Evolutionary conservation across 1,140 invertebrate genomes (phyloP), one percentile per base, ranked within the genome.

Genomic region (Saccostrea echinata): DNA sequence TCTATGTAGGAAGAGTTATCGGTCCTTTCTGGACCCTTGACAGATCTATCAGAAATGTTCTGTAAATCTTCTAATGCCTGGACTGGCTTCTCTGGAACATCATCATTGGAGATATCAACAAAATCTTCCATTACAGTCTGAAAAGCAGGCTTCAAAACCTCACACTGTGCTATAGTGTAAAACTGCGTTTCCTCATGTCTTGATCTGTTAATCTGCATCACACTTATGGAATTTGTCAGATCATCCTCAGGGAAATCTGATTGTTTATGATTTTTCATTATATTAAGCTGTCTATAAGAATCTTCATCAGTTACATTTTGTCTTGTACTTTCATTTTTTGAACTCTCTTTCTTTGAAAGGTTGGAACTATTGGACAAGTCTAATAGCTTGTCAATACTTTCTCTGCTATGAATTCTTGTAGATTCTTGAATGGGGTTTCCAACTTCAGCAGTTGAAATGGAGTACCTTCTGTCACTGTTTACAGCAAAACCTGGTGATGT

Each of bases 341-440:
- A 30, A 43, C 71, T 64, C 13, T 30, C 68, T 76, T 76, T 33
- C 9, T 27, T 1, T 13, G 27, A 30, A 3, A 9, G 68, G 1
- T 30, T 76, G 68, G 68, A 76, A 30, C 27, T 27, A 4, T 16
- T 33, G 24, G 68, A 76, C 27, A 30, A 16, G 11, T 30, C 68
- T 6, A 89, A 68, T 9, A 86, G 64, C 21, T 53, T 76, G 16
- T 84, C 88, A 84, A 89, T 86, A 30, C 85, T 89, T 12, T 81
- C 51, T 30, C 85, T 76, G 27, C 88, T 89, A n/a, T 89, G 76
- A n/a, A 89, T 89, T 53, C 88, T 83, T 27, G 88, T 89, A 43
- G 88, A 89, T 81, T 89, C 88, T 68, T 84, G 64, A 43, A 89
- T 27, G 30, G 85, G 82, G 24, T 55, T 68, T 12, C 85, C 88